Conservation (phyloP, 2,888 invertebrate genomes). For the Folsomia candida region DNA sequence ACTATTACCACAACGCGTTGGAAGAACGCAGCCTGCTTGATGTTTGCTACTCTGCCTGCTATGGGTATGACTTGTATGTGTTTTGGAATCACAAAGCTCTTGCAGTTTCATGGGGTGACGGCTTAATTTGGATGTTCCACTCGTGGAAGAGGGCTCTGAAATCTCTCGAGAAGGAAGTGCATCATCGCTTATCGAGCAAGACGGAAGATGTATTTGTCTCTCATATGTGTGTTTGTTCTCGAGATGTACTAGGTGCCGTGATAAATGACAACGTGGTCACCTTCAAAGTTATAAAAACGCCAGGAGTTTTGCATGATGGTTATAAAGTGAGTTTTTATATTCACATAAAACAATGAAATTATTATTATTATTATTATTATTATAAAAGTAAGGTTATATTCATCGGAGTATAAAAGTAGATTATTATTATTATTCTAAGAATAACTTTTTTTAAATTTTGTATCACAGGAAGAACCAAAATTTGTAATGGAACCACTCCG, state of each 20-base stretch:
- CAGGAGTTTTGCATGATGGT: not conserved
- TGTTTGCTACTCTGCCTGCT: not conserved
- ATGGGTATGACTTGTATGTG: not conserved
- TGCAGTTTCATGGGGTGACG: conserved; percentile 4
- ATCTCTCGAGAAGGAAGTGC: not conserved
- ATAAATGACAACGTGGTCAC: conserved; percentile 5
- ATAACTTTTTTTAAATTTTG: not conserved
- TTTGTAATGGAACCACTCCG: conserved; percentile 5
- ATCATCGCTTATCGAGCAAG: not conserved
- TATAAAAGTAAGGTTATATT: too few relatives aligned
- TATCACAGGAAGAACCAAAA: not conserved
- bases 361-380: too few relatives aligned
- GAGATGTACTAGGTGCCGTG: not conserved
- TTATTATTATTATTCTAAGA: not conserved
- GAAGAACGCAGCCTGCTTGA: not conserved
- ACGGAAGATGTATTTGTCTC: not conserved
- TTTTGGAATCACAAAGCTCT: conserved; percentile 9
- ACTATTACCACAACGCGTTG: conserved; percentile 7
- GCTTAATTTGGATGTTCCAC: conserved; percentile 8
- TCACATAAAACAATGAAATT: too few relatives aligned
- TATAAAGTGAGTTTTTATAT: too few relatives aligned
- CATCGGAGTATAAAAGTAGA: too few relatives aligned
- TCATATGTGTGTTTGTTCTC: not conserved
- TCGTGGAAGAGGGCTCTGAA: not conserved
- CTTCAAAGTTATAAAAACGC: not conserved